A percentile compares a stretch with the other conserved stretches of the same genome.
phyloP scores from a whole-genome alignment of 2,888 invertebrate genomes.

The Beris chalybata region DNA sequence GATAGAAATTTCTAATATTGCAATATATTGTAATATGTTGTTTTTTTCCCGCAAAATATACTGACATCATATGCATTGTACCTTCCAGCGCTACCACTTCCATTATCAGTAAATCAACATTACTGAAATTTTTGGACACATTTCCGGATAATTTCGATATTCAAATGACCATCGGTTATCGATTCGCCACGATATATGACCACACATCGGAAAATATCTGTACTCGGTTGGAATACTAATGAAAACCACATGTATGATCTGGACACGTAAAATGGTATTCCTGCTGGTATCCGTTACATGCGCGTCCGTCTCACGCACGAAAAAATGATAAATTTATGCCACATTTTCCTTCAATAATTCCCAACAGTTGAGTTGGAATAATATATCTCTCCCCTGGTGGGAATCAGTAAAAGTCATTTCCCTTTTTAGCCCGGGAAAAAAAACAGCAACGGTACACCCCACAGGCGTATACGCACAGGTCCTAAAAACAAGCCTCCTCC shows the following conservation, averaged over 20 bases:
- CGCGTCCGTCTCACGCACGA: conserved; percentile 12
- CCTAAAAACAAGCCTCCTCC: background rate
- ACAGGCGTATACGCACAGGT: background rate
- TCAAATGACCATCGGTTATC: conserved; percentile 30
- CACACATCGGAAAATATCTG: conserved; percentile 23
- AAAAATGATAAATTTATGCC: conserved; percentile 22
- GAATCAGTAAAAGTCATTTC: too few relatives aligned
- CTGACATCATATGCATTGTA: too few relatives aligned
- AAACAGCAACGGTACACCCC: background rate
- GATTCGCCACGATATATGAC: conserved; percentile 14
- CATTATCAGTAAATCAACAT: background rate
- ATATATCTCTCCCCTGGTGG: too few relatives aligned
- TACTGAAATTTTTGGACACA: background rate
- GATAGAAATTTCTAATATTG: too few relatives aligned
- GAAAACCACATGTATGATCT: conserved; percentile 10
- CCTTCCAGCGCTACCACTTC: background rate
- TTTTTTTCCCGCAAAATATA: too few relatives aligned
- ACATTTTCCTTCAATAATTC: conserved; percentile 9
- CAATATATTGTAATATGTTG: too few relatives aligned
- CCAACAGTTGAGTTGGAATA: background rate
- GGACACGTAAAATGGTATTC: conserved; percentile 11
- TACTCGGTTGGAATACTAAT: conserved; percentile 19
- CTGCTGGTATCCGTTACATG: background rate
- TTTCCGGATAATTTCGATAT: conserved; percentile 11
- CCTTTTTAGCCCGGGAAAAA: too few relatives aligned